phyloP scores from a whole-genome alignment of 2,113 vertebrate species.

The Sphyrna mokarran region DNA sequence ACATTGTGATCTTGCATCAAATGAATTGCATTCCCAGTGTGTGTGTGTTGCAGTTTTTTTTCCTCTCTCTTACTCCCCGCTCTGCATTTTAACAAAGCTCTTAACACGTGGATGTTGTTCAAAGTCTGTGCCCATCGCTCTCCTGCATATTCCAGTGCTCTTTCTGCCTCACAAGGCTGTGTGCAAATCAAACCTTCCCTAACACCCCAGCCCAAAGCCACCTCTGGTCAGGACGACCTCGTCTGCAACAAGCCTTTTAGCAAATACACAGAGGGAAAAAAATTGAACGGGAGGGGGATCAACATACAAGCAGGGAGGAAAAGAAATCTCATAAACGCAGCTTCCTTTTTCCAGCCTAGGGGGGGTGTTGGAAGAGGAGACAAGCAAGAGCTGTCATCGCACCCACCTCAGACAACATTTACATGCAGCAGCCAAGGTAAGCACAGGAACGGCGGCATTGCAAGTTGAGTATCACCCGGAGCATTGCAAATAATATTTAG shows the following conservation, averaged over 20 bases:
- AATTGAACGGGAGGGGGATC: no score
- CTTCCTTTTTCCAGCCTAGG: not conserved
- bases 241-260: not conserved
- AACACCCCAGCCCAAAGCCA: not conserved
- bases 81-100: conserved; percentile 30
- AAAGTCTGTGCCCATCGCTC: not conserved
- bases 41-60: not conserved
- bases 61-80: not conserved
- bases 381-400: not conserved
- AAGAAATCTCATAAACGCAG: not conserved
- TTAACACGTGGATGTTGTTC: conserved; percentile 30
- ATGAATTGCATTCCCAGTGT: not conserved
- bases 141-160: not conserved
- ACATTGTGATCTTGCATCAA: not conserved
- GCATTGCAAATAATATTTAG: not conserved
- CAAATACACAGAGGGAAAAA: not conserved
- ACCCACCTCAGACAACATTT: not conserved
- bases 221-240: not conserved
- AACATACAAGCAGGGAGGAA: not conserved
- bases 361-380: not conserved
- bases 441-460: not conserved
- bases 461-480: not conserved
- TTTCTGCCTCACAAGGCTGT: not conserved
- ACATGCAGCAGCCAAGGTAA: conserved; percentile 30
- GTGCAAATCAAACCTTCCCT: not conserved